Base-by-base conservation (phyloP, 2,888 invertebrate species). In the Dynastes tityus region DNA sequence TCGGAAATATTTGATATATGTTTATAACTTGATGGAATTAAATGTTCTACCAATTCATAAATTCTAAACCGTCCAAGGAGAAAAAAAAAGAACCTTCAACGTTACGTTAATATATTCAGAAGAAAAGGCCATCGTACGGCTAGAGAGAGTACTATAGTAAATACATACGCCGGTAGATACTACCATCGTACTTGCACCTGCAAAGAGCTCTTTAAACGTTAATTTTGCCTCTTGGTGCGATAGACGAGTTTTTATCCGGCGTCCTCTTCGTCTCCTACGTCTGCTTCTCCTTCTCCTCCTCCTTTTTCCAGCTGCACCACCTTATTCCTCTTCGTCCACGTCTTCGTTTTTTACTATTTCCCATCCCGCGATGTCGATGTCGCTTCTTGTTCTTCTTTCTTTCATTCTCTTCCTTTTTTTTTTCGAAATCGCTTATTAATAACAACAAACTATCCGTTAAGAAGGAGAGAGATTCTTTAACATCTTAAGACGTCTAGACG, bases 401-500 rank as follows among this genome's bases (percentile, higher is more conserved):
- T 27, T 29, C 32, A 37, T 37, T 37, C 32, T 61, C 9, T 27
- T 22, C 22, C 27, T 27, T 61, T 61, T 61, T 65, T 64, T 65
- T 65, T 65, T 40, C 40, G 16, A 65, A 65, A 65, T 65, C 65
- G 37, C 40, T 65, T 65, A 65, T 65, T 65, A 65, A 65, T 65
- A 65, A 65, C 40, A 65, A 58, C 55, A 58, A 65, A 65, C 37
- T 65, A 65, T 65, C 65, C 65, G 65, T 32, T 65, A 65, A 65
- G 65, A 37, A 37, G 40, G 16, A 58, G 65, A 65, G 65, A 58
- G 55, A 58, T 51, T 70, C 51, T 70, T 70, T 70, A 70, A 70
- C 70, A 70, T 70, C 70, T 70, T 77, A 68, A 67, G 37, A 58
- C 77, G 77, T 77, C 77, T 77, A 77, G 77, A 77, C 77, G 67